These are phyloP conservation scores for Corella eumyota DNA, from an alignment of 23 tunicate species.

Conservation along the genomic window DNA sequence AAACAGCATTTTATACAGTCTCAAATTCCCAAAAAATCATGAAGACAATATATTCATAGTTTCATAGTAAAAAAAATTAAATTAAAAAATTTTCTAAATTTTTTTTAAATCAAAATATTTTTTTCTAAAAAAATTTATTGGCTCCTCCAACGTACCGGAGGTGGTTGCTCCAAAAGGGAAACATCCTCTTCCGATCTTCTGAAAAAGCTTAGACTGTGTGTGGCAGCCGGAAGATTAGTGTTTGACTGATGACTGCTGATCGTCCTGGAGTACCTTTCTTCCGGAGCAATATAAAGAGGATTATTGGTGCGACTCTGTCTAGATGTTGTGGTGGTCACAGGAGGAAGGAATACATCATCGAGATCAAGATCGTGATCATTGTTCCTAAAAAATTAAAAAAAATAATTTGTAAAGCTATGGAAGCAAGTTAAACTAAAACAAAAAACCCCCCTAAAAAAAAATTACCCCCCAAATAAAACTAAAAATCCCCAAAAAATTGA, in stretches of 20 bases:
- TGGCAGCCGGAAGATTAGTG: slow-evolving; percentile 51
- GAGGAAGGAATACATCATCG: slow-evolving; percentile 65
- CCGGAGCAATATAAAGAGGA: slow-evolving; percentile 60
- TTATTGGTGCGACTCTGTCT: slow-evolving; percentile 64
- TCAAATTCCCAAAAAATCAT: no score
- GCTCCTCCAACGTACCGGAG: slow-evolving; percentile 31
- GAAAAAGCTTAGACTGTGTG: slow-evolving; percentile 79
- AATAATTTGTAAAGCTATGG: slow-evolving; percentile 3
- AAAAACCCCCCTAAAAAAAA: background rate
- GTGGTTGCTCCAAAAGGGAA: slow-evolving; percentile 55
- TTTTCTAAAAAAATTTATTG: no score
- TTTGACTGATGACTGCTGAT: slow-evolving; percentile 37
- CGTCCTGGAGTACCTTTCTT: slow-evolving; percentile 17
- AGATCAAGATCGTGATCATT: slow-evolving; percentile 30
- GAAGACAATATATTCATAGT: no score
- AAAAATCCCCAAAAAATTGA: background rate
- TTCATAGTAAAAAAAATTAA: no score
- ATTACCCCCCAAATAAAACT: background rate
- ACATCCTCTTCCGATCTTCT: slow-evolving; percentile 74
- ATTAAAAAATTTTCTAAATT: no score
- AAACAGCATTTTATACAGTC: no score
- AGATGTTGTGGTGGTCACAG: slow-evolving; percentile 8
- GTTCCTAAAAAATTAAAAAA: slow-evolving; percentile 4
- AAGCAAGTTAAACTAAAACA: background rate
- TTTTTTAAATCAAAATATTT: no score